A percentile compares a stretch with the other conserved stretches of the same genome.
phyloP scores from a whole-genome alignment of 2,113 vertebrate genomes.

The Scomber japonicus region DNA sequence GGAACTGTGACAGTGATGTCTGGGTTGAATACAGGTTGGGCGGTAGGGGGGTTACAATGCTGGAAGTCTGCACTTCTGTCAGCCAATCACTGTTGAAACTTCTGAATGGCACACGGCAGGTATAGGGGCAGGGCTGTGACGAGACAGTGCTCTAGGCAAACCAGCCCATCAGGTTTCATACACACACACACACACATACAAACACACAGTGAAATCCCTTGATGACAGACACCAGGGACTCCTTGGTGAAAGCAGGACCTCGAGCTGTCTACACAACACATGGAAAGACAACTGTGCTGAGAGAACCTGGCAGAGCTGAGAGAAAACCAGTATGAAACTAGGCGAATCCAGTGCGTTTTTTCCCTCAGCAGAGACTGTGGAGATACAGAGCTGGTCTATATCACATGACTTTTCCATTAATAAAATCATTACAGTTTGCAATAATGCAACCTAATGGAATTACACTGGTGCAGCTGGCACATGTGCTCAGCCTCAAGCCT shows the following conservation, averaged over 20 bases:
- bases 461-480: slow-evolving; percentile 52
- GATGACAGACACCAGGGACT: slow-evolving; percentile 64
- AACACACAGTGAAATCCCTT: slow-evolving; percentile 65
- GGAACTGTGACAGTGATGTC: slow-evolving; percentile 40
- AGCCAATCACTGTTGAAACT: slow-evolving; percentile 44
- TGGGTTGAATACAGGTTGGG: slow-evolving; percentile 28
- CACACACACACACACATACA: slow-evolving; percentile 30
- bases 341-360: neutral
- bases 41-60: neutral
- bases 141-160: slow-evolving; percentile 66
- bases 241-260: slow-evolving; percentile 58
- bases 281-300: slow-evolving; percentile 3
- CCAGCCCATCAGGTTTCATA: slow-evolving; percentile 83
- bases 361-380: slow-evolving; percentile 17
- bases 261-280: slow-evolving; percentile 43
- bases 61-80: slow-evolving; percentile 33
- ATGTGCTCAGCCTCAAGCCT: slow-evolving; percentile 63
- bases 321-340: slow-evolving; percentile 7
- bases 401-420: slow-evolving; percentile 39
- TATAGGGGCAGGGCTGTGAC: slow-evolving; percentile 38
- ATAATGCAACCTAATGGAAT: slow-evolving; percentile 65
- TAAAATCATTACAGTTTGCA: slow-evolving; percentile 61
- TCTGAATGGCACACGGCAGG: slow-evolving; percentile 49
- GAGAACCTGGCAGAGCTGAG: slow-evolving; percentile 22
- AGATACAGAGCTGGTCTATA: slow-evolving; percentile 23